Base-by-base conservation (phyloP, 2,797 vertebrate species). In the Chaetodon trifasciatus region DNA sequence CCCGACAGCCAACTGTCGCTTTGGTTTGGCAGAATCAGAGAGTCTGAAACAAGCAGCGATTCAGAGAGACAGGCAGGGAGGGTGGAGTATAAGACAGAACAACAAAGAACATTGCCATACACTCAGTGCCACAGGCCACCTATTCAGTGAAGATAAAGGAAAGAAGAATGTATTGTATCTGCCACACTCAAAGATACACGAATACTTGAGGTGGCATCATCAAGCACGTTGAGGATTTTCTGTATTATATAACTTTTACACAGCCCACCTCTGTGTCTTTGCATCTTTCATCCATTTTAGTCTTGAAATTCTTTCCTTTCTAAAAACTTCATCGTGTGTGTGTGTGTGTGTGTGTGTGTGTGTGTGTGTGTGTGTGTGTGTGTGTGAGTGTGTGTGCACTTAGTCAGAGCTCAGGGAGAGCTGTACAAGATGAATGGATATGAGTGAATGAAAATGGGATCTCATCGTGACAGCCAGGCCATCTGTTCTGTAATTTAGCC, bases 401-500 rank as follows among this genome's bases (percentile, higher is more conserved):
- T 79, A 21, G 42, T 76, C 68, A 74, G 44, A 56, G 78, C 68
- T 74, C 11, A 42, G 35, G 16, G 56, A 70, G 71, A 37, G 73
- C 57, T 71, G 49, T n/a, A 68, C 35, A 72, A 77, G 74, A 88
- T 87, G 77, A 90, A 89, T 90, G 82, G 84, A 88, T 63, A 72
- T 46, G 57, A 78, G 58, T 90, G 78, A 92, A 88, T 89, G 87
- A 84, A 86, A 73, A 79, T 66, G 74, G 40, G 81, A 66, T 78
- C 74, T 84, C 37, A 50, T 49, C 19, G 49, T 60, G 83, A 85
- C 82, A 83, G 79, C 60, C 69, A 72, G 58, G 75, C 88, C 85
- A 91, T 91, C 87, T 90, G 90, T 80, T 89, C 70, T 70, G 67
- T 58, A 81, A 90, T 91, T 88, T 56, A 81, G 84, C 56, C 73